Evolutionary conservation across 2,797 vertebrate species (phyloP), one percentile per base, ranked within the genome.

Genomic region (Xerus rutilus): DNA sequence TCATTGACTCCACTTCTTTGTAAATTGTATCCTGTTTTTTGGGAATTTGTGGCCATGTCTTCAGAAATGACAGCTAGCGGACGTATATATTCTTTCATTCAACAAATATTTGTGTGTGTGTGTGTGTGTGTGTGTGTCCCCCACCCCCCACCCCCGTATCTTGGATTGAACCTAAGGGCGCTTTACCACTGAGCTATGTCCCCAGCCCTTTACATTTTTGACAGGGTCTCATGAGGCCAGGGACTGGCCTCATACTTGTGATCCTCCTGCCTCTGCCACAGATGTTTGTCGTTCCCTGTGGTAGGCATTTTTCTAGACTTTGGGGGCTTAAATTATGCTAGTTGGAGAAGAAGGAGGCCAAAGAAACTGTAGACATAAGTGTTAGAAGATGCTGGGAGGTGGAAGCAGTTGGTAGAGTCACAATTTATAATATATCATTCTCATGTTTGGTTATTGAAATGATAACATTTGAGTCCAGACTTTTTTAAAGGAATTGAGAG

Each of bases 401-500:
- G 39, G 23, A 43, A 21, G 8, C 5, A 39, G 23, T 39, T 57
- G 47, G 30, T 14, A n/a, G 14, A 64, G 52, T 67, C 11, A 23
- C 25, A 32, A 35, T 62, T 87, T 96, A 88, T 59, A 92, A 73
- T 79, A 73, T 1, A 13, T 57, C 6, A 65, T 62, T 5, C 15
- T 85, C 9, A 28, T 23, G 2, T 62, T 62, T 62, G 43, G n/a
- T 52, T 52, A 76, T 35, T 73, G 43, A 64, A 64, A 28, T 86
- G 28, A 25, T 96, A 47, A 49, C 49, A 35, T 79, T 65, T 93
- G 76, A 72, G 12, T 21, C 83, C 25, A 85, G 35, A 76, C 39
- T 64, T 25, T 67, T 93, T 17, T 25, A 62, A 95, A 73, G 67
- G 45, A 94, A 89, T 28, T 70, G 17, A 92, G 32, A 69, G 52